Evolutionary conservation across 2,797 vertebrate species (phyloP).

Genomic region (Chloroceryle inda): DNA sequence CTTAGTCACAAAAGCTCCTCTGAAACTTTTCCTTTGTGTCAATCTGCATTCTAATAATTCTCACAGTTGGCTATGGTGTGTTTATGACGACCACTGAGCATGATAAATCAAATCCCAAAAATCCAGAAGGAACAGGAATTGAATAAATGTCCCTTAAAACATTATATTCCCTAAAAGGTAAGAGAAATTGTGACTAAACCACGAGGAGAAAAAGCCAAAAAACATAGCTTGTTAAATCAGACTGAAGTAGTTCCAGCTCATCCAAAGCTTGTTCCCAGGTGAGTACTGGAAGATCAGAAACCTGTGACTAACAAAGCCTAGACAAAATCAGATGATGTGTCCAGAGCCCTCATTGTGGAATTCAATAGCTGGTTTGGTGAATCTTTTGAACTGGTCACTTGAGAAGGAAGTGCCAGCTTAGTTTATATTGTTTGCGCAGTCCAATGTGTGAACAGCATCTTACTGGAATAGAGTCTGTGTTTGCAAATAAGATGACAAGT

Average conservation of each 20-base stretch:
- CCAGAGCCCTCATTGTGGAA: not conserved
- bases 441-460: not conserved
- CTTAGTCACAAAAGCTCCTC: slow-evolving; percentile 26
- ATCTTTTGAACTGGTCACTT: slow-evolving; percentile 49
- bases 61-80: not conserved
- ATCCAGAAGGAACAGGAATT: not conserved
- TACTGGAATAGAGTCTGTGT: slow-evolving; percentile 18
- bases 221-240: slow-evolving; percentile 11
- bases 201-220: not conserved
- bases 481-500: slow-evolving; percentile 46
- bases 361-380: slow-evolving; percentile 59
- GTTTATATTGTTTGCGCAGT: slow-evolving; percentile 14
- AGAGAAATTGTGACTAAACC: not conserved
- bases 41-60: slow-evolving; percentile 40
- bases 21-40: slow-evolving; percentile 15
- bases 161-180: not conserved
- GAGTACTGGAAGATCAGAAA: slow-evolving; percentile 52
- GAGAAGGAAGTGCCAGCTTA: slow-evolving; percentile 18
- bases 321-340: slow-evolving; percentile 66
- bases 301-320: slow-evolving; percentile 47
- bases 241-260: slow-evolving; percentile 56
- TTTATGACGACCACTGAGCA: slow-evolving; percentile 24
- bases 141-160: not conserved
- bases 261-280: slow-evolving; percentile 54
- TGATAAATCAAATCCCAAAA: slow-evolving; percentile 13